Evolutionary conservation across 2,888 invertebrate species (phyloP), one percentile per base, ranked within the genome.

Genomic region (Acleris emargana): DNA sequence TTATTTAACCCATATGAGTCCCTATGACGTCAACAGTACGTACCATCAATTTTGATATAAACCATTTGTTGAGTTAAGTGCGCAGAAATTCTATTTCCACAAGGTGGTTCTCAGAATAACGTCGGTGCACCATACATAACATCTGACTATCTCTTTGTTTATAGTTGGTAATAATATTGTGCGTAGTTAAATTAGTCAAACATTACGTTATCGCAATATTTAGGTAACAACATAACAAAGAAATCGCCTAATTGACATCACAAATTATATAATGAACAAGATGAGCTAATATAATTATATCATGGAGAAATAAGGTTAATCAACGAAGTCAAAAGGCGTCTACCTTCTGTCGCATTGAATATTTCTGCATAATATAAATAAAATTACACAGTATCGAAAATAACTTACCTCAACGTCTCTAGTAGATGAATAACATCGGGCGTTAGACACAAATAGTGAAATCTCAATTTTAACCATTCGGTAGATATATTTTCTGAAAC

Each of bases 381-480:
- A 73, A 70, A 64, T 64, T 64, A 53, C 17, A 47, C 42, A 61
- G 28, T 54, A 68, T 77, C 77, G 76, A 69, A 78, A 72, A 74
- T 70, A 79, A 87, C 90, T 74, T 88, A 93, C 93, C 93, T 94
- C 75, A 97, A 91, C 64, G 94, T 93, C 76, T 93, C 93, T 69
- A 97, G 91, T 77, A 97, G 93, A 69, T 94, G 93, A 74, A 94
- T 91, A 68, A 96, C 95, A 73, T 96, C 96, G 60, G 94, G 90
- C 20, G 95, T 91, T 72, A 96, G 86, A 70, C 95, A 94, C 83
- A 97, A 90, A 87, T 95, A 95, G 73, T 95, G 94, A 89, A 97
- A 97, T 77, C 97, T 95, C 74, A 97, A 91, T 75, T 95, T 94
- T 75, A 97, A 88, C 97, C 97, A 97, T 89, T 95, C 94, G 73